phyloP scores from a whole-genome alignment of 2,113 vertebrate species.

The Ptychochromis oligacanthus region DNA sequence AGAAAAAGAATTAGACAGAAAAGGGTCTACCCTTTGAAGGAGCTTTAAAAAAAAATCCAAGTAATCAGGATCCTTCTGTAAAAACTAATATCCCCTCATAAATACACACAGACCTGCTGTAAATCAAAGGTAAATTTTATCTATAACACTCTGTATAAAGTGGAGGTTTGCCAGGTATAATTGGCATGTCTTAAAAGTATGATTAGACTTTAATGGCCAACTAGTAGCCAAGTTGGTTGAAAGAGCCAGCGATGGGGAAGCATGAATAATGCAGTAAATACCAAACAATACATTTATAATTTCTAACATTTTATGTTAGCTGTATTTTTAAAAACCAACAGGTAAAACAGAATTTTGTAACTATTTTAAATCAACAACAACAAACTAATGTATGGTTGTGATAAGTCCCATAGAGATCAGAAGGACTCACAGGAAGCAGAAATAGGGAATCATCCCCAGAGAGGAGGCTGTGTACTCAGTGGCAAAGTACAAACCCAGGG shows the following conservation, averaged over 20 bases:
- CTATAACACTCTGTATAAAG: background rate
- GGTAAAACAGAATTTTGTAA: background rate
- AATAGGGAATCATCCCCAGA: background rate
- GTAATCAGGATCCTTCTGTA: background rate
- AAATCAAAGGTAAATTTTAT: background rate
- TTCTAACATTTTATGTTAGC: background rate
- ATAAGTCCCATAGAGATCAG: background rate
- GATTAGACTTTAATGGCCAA: background rate
- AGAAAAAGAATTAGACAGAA: background rate
- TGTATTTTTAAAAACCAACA: background rate
- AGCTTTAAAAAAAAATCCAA: background rate
- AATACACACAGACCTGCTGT: background rate
- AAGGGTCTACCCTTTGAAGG: background rate
- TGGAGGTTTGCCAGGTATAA: too few species aligned
- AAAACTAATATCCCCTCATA: background rate
- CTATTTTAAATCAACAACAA: background rate
- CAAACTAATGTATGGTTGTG: background rate
- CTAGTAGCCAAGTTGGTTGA: background rate
- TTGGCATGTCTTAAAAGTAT: background rate
- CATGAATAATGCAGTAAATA: background rate
- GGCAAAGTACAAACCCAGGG: background rate
- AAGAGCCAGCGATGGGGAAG: background rate
- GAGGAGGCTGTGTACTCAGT: background rate
- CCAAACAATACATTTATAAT: background rate
- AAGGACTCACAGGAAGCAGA: background rate